These are phyloP conservation scores for Dasyurus viverrinus DNA, from an alignment of 2,113 vertebrate genomes.

Conservation along the genomic window DNA sequence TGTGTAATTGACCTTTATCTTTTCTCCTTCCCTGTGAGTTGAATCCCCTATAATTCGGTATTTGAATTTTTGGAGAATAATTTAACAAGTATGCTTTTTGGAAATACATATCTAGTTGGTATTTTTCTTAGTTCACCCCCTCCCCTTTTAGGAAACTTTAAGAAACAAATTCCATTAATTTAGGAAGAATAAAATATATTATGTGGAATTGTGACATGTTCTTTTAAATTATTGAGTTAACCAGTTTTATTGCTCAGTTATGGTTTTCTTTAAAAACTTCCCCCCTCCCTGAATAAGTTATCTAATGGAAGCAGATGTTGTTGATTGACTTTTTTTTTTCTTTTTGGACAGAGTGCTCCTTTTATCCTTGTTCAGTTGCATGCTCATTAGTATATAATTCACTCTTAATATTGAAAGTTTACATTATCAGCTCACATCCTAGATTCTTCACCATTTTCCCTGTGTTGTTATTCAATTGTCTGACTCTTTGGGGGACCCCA, in stretches of 20 bases:
- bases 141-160: not conserved
- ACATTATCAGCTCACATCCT: not conserved
- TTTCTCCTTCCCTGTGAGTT: not conserved
- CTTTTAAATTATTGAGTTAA: constrained; percentile 11
- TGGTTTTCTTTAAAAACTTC: not conserved
- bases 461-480: not conserved
- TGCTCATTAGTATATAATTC: constrained; percentile 17
- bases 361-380: constrained; percentile 40
- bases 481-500: not conserved
- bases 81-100: not conserved
- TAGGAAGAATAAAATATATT: constrained; percentile 36
- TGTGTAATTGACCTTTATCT: not conserved
- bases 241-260: not conserved
- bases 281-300: not conserved
- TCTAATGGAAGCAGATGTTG: constrained; percentile 5
- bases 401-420: constrained; percentile 32
- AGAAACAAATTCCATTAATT: not conserved
- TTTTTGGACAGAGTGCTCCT: constrained; percentile 44
- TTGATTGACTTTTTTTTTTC: constrained; percentile 35
- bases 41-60: not conserved
- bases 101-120: constrained; percentile 13
- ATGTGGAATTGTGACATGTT: not conserved
- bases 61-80: not conserved
- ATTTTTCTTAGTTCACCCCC: not conserved
- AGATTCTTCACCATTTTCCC: constrained; percentile 9